Percentiles rank a stretch among this genome's conserved stretches.
These are phyloP conservation scores for Malurus splendens DNA, from an alignment of 2,797 vertebrate species.

Conservation along the genomic window DNA sequence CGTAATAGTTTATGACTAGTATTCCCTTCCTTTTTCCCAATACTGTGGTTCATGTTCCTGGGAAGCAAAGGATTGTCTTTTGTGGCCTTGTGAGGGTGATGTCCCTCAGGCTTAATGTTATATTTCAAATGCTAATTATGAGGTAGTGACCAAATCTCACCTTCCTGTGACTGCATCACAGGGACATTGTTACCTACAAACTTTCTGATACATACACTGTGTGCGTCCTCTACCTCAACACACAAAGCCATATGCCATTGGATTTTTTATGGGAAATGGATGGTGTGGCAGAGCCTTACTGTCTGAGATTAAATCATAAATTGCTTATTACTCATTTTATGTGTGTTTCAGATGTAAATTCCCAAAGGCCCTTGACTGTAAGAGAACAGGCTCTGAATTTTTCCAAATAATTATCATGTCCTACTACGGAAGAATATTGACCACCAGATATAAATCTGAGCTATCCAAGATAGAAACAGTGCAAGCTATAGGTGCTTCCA, in stretches of 20 bases:
- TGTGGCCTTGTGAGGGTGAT: neutral
- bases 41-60: neutral
- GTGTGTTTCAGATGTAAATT: neutral
- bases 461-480: neutral
- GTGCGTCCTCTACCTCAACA: neutral
- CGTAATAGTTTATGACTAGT: neutral
- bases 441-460: neutral
- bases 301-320: neutral
- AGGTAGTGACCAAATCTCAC: neutral
- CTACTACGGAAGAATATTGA: neutral
- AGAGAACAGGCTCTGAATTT: neutral
- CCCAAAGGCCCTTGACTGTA: neutral
- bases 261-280: neutral
- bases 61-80: neutral
- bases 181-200: neutral
- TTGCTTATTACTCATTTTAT: neutral
- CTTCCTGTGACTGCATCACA: neutral
- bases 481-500: neutral
- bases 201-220: neutral
- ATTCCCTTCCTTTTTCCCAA: neutral
- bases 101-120: neutral
- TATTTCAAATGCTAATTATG: neutral
- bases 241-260: neutral
- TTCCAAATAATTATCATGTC: neutral
- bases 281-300: no score